Evolutionary conservation across 2,113 vertebrate genomes (phyloP).

Genomic region (Campylomormyrus numenius): DNA sequence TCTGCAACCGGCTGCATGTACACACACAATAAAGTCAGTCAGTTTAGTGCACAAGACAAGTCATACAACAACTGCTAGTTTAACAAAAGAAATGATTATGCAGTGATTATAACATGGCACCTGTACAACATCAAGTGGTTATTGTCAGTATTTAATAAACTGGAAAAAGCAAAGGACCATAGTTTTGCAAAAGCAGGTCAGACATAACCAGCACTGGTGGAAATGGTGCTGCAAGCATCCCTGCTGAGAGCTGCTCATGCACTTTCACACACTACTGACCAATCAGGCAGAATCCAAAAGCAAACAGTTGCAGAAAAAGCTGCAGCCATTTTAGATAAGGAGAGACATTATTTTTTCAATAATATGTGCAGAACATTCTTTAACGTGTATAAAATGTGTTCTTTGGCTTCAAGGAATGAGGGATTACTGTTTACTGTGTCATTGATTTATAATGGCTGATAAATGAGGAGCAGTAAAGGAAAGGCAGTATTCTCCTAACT

Average conservation of each 20-base stretch:
- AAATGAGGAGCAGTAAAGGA: too few species aligned
- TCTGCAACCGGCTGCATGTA: slow-evolving; percentile 70
- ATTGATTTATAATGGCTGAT: neutral
- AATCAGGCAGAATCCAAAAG: neutral
- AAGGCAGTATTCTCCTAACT: neutral
- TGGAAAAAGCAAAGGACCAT: neutral
- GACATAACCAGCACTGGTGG: neutral
- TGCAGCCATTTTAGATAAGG: neutral
- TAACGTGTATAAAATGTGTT: neutral
- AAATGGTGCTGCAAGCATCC: neutral
- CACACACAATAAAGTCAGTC: neutral
- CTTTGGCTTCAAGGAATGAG: neutral
- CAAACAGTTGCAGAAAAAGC: neutral
- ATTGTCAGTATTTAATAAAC: neutral
- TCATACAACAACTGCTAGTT: neutral
- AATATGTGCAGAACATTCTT: neutral
- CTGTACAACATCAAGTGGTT: neutral
- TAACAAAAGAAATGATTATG: neutral
- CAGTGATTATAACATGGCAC: neutral
- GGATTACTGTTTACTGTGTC: neutral
- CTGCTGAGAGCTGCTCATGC: neutral
- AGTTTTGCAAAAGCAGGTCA: neutral
- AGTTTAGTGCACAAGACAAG: neutral
- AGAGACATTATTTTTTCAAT: neutral
- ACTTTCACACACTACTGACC: neutral